Percentiles rank a stretch among this genome's conserved stretches.
These are phyloP conservation scores for Gracilinanus agilis DNA, from an alignment of 2,113 vertebrate species.

Conservation along the genomic window DNA sequence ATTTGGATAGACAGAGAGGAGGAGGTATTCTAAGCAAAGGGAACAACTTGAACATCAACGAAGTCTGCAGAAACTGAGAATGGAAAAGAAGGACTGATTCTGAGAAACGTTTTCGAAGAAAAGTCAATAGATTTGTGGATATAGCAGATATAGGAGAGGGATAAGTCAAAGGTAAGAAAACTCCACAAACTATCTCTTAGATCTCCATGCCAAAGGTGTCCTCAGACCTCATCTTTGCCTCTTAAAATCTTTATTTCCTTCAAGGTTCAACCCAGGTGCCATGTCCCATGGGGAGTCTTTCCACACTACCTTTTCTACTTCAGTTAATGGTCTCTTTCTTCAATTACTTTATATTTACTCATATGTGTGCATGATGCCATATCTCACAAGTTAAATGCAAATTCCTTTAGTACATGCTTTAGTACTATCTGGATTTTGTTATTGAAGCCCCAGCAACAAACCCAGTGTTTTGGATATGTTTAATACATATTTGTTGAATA, in stretches of 20 bases:
- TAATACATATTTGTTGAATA: background rate
- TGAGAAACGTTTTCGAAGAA: background rate
- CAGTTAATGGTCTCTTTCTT: background rate
- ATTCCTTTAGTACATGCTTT: background rate
- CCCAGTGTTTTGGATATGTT: background rate
- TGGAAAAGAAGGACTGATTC: background rate
- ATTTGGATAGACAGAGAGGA: background rate
- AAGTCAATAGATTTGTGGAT: background rate
- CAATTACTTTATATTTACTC: background rate
- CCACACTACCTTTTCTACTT: background rate
- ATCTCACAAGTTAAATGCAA: background rate
- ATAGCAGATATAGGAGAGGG: background rate
- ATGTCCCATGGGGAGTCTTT: background rate
- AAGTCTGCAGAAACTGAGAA: background rate
- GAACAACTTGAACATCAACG: background rate
- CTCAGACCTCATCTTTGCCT: background rate
- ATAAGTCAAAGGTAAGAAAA: background rate
- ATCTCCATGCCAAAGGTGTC: background rate
- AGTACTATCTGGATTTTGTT: background rate
- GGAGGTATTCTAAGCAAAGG: background rate
- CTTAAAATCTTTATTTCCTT: background rate
- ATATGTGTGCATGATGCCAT: background rate
- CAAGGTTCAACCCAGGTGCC: background rate
- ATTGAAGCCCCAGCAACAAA: background rate
- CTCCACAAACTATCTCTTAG: background rate